Evolutionary conservation across 2,113 vertebrate species (phyloP).

Genomic region (Anoplopoma fimbria): DNA sequence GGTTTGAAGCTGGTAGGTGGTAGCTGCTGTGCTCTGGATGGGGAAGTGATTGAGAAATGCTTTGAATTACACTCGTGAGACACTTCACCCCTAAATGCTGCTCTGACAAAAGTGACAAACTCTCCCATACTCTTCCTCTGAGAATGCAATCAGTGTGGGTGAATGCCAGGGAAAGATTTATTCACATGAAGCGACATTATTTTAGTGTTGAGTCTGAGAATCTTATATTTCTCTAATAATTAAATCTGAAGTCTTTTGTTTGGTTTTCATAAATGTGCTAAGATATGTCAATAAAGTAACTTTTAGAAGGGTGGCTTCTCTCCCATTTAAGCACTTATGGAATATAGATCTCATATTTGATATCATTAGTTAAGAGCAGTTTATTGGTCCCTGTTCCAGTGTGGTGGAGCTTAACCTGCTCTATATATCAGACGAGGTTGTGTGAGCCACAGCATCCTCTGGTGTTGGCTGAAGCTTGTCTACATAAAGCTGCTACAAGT

Average conservation of each 20-base stretch:
- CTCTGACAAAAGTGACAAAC: constrained; percentile 19
- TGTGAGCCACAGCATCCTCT: constrained; percentile 66
- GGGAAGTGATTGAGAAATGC: constrained; percentile 27
- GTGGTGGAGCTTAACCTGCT: background rate
- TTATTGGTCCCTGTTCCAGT: background rate
- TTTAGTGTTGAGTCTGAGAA: background rate
- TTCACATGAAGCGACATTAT: background rate
- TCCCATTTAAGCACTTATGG: background rate
- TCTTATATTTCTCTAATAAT: background rate
- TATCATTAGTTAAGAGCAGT: background rate
- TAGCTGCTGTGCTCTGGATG: constrained; percentile 26
- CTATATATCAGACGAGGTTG: background rate
- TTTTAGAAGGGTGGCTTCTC: background rate
- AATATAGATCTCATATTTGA: background rate
- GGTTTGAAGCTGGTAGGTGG: constrained; percentile 50
- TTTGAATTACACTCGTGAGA: constrained; percentile 3
- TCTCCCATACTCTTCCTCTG: constrained; percentile 18
- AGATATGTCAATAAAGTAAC: background rate
- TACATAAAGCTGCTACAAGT: background rate
- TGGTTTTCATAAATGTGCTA: background rate
- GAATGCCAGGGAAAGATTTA: constrained; percentile 15
- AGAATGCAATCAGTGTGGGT: constrained; percentile 32
- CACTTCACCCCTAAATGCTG: background rate
- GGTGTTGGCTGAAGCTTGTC: constrained; percentile 40
- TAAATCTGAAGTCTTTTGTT: background rate